Evolutionary conservation across 2,888 invertebrate genomes (phyloP), one percentile per base, ranked within the genome.

Genomic region (Chymomyza amoena): DNA sequence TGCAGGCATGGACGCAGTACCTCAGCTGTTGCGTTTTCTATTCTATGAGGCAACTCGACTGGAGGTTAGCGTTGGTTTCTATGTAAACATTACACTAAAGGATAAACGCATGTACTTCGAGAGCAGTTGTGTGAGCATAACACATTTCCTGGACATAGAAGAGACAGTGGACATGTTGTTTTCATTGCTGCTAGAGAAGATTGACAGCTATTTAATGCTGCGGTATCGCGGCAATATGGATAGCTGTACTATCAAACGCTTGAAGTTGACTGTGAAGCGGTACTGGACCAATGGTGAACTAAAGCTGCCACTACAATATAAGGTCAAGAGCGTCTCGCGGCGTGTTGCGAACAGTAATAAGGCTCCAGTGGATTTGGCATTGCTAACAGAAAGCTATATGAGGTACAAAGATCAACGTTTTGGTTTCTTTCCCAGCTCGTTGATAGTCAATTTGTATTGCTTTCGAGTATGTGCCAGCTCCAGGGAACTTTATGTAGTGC

Each of bases 131-230:
- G 45, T 88, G n/a, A 51, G 9, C 16, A 77, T 88, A 28, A 61
- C 59, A 16, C 77, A 89, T 67, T 68, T 79, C 50, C 64, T 75
- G 63, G 87, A 89, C 45, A 80, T 89, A 57, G 76, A 61, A 25
- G 80, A 77, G n/a, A 78, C 81, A 3, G 85, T 89, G 63, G 85
- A 87, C 54, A 77, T 83, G 72, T 32, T 84, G 6, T 88, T 88
- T 57, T 75, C 74, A 1, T 75, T 80, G 64, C 32, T 88, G 32
- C 61, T 87, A 63, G 79, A 87, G 60, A 87, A 84, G 71, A 81
- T 87, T 9, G 64, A 67, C 56, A 81, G 67, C 61, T 89, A 76
- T 73, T 70, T 80, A 39, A 45, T 69, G 56, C 20, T 62, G 0
- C 63, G 61, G 0, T 66, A 74, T 6, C 54, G 69, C 6, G 64